Evolutionary conservation across 2,888 invertebrate genomes (phyloP), one percentile per base, ranked within the genome.

Genomic region (Meloe dianella): DNA sequence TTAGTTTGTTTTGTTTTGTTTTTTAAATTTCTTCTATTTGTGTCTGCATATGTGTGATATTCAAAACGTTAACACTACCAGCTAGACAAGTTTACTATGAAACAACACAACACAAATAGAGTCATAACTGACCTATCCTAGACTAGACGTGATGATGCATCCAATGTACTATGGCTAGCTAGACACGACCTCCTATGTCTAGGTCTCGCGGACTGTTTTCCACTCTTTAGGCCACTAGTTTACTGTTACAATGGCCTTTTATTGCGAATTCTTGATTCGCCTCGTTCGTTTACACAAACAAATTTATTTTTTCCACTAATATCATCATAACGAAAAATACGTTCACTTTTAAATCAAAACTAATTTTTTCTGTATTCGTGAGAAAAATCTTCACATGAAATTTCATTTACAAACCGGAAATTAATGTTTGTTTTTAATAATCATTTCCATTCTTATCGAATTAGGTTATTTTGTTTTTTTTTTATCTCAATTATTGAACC

Each of bases 41-140:
- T 47, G 47, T 20, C 1, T 20, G 20, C n/a, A 20, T 41, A 10
- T 41, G 7, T 41, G 47, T 17, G 47, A 20, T 47, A 17, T 47
- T 47, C 41, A 41, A 22, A 47, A 47, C 47, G 47, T 10, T 22
- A 22, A n/a, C 0, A 41, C n/a, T 7, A 47, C 47, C 10, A 47
- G 47, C 47, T 47, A 47, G 47, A 47, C 47, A 47, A 47, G 47
- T 47, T 47, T 47, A 47, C 47, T 47, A 47, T 10, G 20, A 17
- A 41, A 17, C 17, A 41, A 35, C 35, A 12, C 35, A 2, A 35
- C 41, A 58, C 58, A 58, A 58, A 58, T 58, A 60, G 57, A 64
- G 65, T 59, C 67, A 68, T 66, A 66, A 72, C 72, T 72, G 71
- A 72, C 72, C 72, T 72, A 72, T 67, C 71, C 71, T 69, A 72